These are phyloP conservation scores for Polymixis flavicincta DNA, from an alignment of 2,888 invertebrate genomes.

Conservation along the genomic window DNA sequence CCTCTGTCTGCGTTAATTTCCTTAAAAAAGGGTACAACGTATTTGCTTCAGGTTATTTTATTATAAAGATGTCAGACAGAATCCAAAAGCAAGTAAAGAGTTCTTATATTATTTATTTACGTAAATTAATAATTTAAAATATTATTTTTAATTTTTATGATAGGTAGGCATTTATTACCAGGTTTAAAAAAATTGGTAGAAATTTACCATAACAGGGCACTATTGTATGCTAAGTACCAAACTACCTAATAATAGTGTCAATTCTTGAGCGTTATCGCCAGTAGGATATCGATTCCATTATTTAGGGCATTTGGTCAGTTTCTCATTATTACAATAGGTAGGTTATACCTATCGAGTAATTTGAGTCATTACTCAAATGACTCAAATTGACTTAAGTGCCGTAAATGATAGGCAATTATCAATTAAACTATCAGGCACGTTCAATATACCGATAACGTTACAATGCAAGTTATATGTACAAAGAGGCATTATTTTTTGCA, in stretches of 20 bases:
- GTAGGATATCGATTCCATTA: conserved; percentile 25
- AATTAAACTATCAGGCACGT: not conserved
- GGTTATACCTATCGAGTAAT: conserved; percentile 11
- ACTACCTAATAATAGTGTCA: not conserved
- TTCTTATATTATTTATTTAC: not conserved
- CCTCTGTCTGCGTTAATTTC: too few relatives aligned
- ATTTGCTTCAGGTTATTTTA: too few relatives aligned
- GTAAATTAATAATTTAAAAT: not conserved
- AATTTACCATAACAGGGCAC: not conserved
- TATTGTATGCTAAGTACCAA: not conserved
- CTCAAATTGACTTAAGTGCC: too few relatives aligned
- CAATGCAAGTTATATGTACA: not conserved
- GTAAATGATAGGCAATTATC: not conserved
- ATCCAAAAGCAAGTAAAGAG: too few relatives aligned
- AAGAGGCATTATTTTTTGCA: not conserved
- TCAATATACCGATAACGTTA: not conserved
- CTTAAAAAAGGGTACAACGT: too few relatives aligned
- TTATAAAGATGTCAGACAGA: too few relatives aligned
- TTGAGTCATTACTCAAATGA: conserved; percentile 25
- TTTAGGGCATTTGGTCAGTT: conserved; percentile 45
- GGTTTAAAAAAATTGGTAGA: not conserved
- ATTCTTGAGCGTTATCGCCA: conserved; percentile 14
- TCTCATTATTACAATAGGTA: conserved; percentile 35
- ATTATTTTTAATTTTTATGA: not conserved
- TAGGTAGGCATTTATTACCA: not conserved